Conservation (phyloP, 2,888 invertebrate genomes). For the Malachius bipustulatus region DNA sequence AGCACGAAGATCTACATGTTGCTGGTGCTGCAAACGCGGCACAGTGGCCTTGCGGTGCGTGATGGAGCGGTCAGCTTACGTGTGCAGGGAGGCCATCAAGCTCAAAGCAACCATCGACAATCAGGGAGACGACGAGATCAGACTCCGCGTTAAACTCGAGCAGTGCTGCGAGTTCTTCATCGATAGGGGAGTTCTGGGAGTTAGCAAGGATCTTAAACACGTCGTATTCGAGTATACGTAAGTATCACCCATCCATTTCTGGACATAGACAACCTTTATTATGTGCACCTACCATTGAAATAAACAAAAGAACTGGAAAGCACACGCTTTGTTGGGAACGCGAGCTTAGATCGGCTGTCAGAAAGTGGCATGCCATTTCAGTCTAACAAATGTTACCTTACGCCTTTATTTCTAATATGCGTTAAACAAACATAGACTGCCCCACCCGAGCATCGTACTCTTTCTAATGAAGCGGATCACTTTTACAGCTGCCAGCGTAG, state of each 20-base stretch:
- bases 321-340: no score
- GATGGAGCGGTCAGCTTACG: constrained; percentile 61
- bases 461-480: no score
- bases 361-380: no score
- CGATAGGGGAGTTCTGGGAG: constrained; percentile 59
- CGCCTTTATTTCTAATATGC: neutral
- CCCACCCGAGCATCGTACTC: no score
- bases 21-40: constrained; percentile 60
- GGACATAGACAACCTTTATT: no score
- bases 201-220: constrained; percentile 56
- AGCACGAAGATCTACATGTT: constrained; percentile 53
- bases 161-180: constrained; percentile 67
- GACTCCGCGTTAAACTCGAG: constrained; percentile 31
- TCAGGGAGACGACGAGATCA: constrained; percentile 38
- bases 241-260: no score
- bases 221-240: constrained; percentile 55
- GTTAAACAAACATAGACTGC: no score
- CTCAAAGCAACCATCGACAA: constrained; percentile 59
- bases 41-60: constrained; percentile 54
- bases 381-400: no score
- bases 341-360: no score
- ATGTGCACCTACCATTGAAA: no score
- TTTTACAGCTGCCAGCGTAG: neutral
- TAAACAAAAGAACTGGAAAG: no score
- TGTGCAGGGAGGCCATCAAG: constrained; percentile 58